These are phyloP conservation scores for Thalassarche chlororhynchos DNA, from an alignment of 2,113 vertebrate species.

Conservation along the genomic window DNA sequence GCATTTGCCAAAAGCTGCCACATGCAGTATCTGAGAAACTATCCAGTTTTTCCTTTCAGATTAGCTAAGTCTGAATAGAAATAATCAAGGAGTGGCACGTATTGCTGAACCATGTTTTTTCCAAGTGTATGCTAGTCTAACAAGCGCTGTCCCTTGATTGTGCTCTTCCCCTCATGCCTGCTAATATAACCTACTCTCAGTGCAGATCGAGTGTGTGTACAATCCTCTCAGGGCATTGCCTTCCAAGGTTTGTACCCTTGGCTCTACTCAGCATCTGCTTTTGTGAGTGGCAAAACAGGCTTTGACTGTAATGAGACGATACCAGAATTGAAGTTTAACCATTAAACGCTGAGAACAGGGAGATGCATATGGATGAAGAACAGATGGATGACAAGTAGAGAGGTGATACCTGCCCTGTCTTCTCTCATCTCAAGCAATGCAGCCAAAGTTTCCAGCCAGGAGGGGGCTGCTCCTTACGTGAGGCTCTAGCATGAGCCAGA, in stretches of 20 bases:
- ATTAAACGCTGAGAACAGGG: background rate
- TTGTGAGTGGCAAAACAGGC: background rate
- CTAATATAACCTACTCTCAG: background rate
- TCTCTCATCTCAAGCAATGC: background rate
- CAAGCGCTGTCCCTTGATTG: background rate
- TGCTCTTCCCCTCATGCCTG: background rate
- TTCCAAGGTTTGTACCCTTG: background rate
- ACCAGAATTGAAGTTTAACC: background rate
- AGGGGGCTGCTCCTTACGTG: background rate
- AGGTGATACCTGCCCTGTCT: background rate
- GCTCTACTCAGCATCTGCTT: background rate
- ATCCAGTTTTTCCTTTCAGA: background rate
- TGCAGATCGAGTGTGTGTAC: rapidly evolving
- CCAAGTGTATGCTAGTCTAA: background rate
- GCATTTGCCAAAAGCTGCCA: background rate
- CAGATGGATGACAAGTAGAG: background rate
- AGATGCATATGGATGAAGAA: background rate
- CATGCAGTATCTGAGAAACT: background rate
- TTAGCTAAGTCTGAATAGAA: background rate
- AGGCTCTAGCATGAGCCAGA: background rate
- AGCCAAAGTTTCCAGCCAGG: background rate
- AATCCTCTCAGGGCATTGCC: background rate
- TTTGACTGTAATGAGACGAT: background rate
- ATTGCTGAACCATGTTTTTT: background rate
- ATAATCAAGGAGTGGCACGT: background rate